Evolutionary conservation across 2,888 invertebrate genomes (phyloP), one percentile per base, ranked within the genome.

Genomic region (Blastobasis adustella): DNA sequence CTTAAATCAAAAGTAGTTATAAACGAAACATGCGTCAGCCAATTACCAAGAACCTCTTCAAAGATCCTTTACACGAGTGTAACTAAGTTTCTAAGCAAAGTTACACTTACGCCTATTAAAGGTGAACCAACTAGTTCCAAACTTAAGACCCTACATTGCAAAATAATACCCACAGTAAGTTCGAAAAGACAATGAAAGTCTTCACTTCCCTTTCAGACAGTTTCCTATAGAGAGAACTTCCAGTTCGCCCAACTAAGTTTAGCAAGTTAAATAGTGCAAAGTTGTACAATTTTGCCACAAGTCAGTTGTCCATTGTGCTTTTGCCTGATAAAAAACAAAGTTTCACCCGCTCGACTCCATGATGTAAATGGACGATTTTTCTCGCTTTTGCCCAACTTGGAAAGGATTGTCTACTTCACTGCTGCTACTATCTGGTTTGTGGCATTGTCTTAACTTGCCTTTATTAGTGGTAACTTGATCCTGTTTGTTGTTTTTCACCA

Each of bases 261-360:
- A 63, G 57, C 58, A 78, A 79, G 76, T 80, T 79, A 80, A 79
- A 80, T 78, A 79, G 76, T 76, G 76, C 70, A 66, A 76, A 78
- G 76, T 75, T 73, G 76, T 72, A 71, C 72, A 79, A 79, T 73
- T 80, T 79, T 69, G 63, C 72, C 75, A 68, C 76, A 69, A 74
- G 75, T 65, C 61, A 68, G 69, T 64, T 74, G 65, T 66, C 65
- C 62, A 67, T 71, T 70, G 68, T 73, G 60, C 56, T 63, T 55
- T 54, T 54, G 58, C 60, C 61, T 52, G 64, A 65, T 67, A 69
- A 71, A 67, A 73, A 72, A 71, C 63, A 58, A 66, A 65, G 59
- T 67, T 60, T 52, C 54, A 42, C 9, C 9, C 9, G 6, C 41
- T 40, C 9, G 6, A 40, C 7, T 42, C 9, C 8, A 23, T 23